phyloP scores from a whole-genome alignment of 2,797 vertebrate species.

The Periparus ater region DNA sequence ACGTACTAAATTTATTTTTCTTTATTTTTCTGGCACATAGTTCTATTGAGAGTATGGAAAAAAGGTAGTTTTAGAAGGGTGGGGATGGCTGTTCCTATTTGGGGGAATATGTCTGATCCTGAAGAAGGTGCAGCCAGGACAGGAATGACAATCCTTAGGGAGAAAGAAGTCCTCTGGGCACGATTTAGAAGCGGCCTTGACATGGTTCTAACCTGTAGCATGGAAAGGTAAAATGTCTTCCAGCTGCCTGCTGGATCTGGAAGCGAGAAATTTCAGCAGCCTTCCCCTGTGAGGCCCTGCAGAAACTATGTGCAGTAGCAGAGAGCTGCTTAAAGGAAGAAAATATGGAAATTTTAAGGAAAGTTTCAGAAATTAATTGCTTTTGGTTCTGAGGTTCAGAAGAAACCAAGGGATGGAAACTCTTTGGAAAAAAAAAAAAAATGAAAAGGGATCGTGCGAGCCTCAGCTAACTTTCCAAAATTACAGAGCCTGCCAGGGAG shows the following conservation, averaged over 20 bases:
- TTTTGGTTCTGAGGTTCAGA: constrained; percentile 19
- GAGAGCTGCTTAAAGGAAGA: background rate
- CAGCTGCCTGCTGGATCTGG: constrained; percentile 43
- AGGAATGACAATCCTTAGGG: background rate
- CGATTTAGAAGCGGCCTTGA: background rate
- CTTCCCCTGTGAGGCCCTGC: constrained; percentile 40
- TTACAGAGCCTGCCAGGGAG: constrained; percentile 32
- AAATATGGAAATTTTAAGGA: background rate
- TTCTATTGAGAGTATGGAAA: background rate
- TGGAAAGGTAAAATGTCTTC: constrained; percentile 44
- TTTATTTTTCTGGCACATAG: background rate
- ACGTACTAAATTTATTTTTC: background rate
- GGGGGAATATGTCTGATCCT: background rate
- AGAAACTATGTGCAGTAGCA: constrained; percentile 42
- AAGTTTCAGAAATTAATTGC: background rate
- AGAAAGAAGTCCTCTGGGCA: background rate
- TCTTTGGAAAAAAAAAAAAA: background rate
- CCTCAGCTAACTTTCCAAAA: background rate
- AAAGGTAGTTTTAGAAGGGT: background rate
- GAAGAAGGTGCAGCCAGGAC: background rate
- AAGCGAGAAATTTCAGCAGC: constrained; percentile 23
- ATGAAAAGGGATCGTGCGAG: background rate
- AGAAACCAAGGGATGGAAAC: background rate
- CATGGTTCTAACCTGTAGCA: constrained; percentile 1
- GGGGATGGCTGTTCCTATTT: background rate